phyloP scores from a whole-genome alignment of 2,113 vertebrate species.

The Aldabrachelys gigantea region DNA sequence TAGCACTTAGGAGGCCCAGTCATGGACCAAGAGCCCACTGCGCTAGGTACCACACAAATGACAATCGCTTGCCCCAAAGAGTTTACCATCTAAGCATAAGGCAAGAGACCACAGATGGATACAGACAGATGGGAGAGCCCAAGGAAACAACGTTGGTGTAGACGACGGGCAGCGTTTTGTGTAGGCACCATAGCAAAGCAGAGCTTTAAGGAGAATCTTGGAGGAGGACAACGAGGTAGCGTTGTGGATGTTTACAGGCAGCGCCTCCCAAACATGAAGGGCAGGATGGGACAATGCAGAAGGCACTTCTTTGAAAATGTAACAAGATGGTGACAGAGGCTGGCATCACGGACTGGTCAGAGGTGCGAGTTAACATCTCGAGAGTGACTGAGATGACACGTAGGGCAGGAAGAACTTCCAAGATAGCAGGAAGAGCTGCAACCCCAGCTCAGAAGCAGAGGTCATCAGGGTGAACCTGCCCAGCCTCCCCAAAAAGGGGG shows the following conservation, averaged over 20 bases:
- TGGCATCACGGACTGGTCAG: background rate
- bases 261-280: background rate
- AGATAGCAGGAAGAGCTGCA: background rate
- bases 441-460: background rate
- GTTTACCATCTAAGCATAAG: background rate
- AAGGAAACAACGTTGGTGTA: background rate
- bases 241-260: background rate
- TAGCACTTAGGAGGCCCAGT: background rate
- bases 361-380: background rate
- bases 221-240: background rate
- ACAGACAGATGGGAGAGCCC: background rate
- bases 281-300: background rate
- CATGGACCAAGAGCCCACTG: background rate
- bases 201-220: background rate
- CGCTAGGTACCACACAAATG: background rate
- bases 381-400: background rate
- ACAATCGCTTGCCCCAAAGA: background rate
- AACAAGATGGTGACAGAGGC: background rate
- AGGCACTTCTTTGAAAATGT: background rate
- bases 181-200: background rate
- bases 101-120: background rate
- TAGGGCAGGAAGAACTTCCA: background rate
- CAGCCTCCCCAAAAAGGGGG: background rate
- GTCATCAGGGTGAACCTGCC: background rate
- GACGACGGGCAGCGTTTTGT: background rate